Conservation (phyloP, 2,113 vertebrate genomes). For the Empidonax alnorum region DNA sequence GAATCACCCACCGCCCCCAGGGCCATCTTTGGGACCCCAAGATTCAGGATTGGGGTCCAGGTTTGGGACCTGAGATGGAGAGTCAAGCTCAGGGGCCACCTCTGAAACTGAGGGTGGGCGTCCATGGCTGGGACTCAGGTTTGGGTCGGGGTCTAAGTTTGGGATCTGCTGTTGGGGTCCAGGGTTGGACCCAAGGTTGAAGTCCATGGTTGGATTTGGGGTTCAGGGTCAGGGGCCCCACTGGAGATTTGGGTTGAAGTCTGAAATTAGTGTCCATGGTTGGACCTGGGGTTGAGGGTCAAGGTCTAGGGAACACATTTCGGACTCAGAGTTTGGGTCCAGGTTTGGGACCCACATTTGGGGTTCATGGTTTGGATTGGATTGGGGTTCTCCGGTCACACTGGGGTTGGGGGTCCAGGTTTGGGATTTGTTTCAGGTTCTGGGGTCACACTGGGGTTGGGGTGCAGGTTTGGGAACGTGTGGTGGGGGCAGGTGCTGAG, state of each 20-base stretch:
- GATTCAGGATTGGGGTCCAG: neutral
- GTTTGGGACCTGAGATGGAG: neutral
- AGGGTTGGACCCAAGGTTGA: neutral
- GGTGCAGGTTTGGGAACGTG: neutral
- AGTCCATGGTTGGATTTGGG: neutral
- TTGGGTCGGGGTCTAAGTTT: neutral
- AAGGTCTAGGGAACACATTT: too few species aligned
- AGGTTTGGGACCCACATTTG: neutral
- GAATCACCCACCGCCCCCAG: neutral
- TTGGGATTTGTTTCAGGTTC: neutral
- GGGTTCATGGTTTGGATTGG: neutral
- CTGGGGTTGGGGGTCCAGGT: neutral
- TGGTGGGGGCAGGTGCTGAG: neutral
- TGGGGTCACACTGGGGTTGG: neutral
- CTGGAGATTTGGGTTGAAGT: neutral
- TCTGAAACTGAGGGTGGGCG: neutral
- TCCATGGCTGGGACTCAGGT: neutral
- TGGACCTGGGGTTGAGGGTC: neutral
- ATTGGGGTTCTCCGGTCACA: too few species aligned
- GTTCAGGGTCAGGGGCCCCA: neutral
- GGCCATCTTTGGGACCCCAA: neutral
- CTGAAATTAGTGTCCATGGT: neutral
- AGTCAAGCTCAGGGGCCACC: neutral
- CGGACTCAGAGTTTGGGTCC: neutral
- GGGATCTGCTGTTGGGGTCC: neutral